Evolutionary conservation across 2,113 vertebrate genomes (phyloP), one percentile per base, ranked within the genome.

Genomic region (Cygnus buccinator): DNA sequence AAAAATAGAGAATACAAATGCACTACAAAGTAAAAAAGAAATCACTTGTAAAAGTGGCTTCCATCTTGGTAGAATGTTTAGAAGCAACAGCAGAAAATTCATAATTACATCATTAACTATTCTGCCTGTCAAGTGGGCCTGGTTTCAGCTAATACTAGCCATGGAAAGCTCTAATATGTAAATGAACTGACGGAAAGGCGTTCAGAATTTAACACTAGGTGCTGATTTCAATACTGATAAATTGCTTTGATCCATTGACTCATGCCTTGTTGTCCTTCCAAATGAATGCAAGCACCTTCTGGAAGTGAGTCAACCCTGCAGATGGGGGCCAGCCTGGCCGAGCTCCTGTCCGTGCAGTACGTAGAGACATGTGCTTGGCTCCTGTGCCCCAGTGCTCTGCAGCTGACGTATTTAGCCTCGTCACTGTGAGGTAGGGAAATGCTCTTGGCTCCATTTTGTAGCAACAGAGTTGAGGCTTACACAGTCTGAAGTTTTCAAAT

Each of bases 161-260:
- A 70, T 73, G 67, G 65, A 55, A 92, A 94, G 41, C 86, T 92
- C 89, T 87, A 89, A 91, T 82, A 91, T 84, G 80, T 67, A 95
- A 63, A 92, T 59, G 54, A 83, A 82, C 54, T 43, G 86, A 29
- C n/a, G 76, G 84, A 89, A 96, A 89, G 70, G 50, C 75, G 50
- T 73, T 87, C 89, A 82, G 89, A 94, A 92, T 95, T 92, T 87
- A 68, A 86, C 90, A 91, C 82, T 93, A 85, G 91, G 74, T 74
- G 55, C 74, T 94, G 96, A 96, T 96, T 96, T 95, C 87, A 75
- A 66, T 62, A 1, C 10, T 92, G 96, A 94, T 97, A 96, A 96
- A 58, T 48, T 37, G 54, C 95, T 97, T 96, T 97, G 90, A 96
- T 92, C 86, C 91, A 33, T 28, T 96, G 95, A 96, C 48, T 94